Conservation (phyloP, 2,888 invertebrate species). For the Nemapogon koenigi region DNA sequence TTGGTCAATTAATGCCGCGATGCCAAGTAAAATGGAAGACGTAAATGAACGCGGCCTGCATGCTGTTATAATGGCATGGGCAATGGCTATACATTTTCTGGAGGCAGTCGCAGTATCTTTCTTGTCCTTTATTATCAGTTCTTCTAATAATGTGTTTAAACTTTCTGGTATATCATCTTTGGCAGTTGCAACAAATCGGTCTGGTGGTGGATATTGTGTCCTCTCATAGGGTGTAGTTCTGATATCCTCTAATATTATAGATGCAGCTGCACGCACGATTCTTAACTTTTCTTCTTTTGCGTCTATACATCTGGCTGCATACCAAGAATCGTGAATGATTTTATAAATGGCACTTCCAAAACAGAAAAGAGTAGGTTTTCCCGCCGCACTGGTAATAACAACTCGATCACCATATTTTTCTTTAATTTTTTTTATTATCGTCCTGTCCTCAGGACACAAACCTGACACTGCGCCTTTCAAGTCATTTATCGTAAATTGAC, state of each 20-base stretch:
- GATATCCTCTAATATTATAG: constrained; percentile 24
- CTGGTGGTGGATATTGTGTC: constrained; percentile 19
- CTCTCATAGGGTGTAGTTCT: constrained; percentile 21
- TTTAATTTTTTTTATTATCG: no score
- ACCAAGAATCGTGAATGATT: no score
- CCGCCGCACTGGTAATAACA: no score
- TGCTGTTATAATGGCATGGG: constrained; percentile 20
- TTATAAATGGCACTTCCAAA: no score
- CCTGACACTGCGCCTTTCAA: no score
- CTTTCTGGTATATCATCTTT: constrained; percentile 21
- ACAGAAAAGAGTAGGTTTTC: no score
- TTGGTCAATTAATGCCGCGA: constrained; percentile 21
- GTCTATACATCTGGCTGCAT: constrained; percentile 21
- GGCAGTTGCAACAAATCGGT: constrained; percentile 19
- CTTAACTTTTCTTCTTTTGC: constrained; percentile 21
- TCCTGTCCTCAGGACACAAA: no score
- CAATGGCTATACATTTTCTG: no score
- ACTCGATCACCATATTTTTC: no score
- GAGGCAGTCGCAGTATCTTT: constrained; percentile 16
- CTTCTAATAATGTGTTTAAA: constrained; percentile 20
- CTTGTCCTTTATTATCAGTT: constrained; percentile 14
- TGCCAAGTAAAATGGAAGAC: constrained; percentile 23
- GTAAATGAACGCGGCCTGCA: constrained; percentile 24
- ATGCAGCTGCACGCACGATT: constrained; percentile 25
- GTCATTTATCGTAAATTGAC: no score